A percentile compares a stretch with the other conserved stretches of the same genome.
Evolutionary conservation across 2,888 invertebrate genomes (phyloP).

Genomic region (Tetranychus truncatus): DNA sequence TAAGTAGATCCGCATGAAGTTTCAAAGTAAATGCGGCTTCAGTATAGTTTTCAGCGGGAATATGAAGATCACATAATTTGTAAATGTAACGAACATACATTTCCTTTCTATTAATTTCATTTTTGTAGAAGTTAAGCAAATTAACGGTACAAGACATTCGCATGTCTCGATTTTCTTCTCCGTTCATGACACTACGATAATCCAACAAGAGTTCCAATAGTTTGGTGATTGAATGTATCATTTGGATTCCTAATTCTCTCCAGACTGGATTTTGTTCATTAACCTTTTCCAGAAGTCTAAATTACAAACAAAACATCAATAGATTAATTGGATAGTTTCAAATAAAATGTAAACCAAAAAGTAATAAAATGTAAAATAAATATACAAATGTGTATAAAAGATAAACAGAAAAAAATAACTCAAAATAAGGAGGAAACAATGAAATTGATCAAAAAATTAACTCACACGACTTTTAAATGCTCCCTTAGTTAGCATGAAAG

Average conservation of each 20-base stretch:
- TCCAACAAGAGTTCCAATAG: slow-evolving; percentile 70
- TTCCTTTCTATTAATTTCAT: slow-evolving; percentile 80
- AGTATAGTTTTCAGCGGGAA: slow-evolving; percentile 73
- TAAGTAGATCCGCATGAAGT: slow-evolving; percentile 73
- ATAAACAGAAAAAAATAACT: not conserved
- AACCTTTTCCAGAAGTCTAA: slow-evolving; percentile 62
- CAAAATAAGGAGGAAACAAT: not conserved
- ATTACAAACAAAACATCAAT: slow-evolving; percentile 10
- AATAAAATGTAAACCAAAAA: slow-evolving; percentile 4
- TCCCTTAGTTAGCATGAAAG: slow-evolving; percentile 42
- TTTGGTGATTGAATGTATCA: slow-evolving; percentile 75
- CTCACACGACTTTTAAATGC: slow-evolving; percentile 81
- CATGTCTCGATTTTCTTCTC: slow-evolving; percentile 76
- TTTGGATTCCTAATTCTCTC: slow-evolving; percentile 77
- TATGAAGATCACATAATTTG: slow-evolving; percentile 75
- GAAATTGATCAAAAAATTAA: slow-evolving; percentile 30
- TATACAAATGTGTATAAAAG: slow-evolving; percentile 6
- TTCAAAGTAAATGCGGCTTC: slow-evolving; percentile 87
- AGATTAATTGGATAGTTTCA: not conserved
- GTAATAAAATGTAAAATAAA: slow-evolving; percentile 12
- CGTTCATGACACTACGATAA: slow-evolving; percentile 80
- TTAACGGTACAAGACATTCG: slow-evolving; percentile 92
- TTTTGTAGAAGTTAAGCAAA: slow-evolving; percentile 82
- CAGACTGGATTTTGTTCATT: slow-evolving; percentile 65
- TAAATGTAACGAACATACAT: slow-evolving; percentile 90